phyloP scores from a whole-genome alignment of 2,888 invertebrate genomes.

The Chydorus sphaericus region DNA sequence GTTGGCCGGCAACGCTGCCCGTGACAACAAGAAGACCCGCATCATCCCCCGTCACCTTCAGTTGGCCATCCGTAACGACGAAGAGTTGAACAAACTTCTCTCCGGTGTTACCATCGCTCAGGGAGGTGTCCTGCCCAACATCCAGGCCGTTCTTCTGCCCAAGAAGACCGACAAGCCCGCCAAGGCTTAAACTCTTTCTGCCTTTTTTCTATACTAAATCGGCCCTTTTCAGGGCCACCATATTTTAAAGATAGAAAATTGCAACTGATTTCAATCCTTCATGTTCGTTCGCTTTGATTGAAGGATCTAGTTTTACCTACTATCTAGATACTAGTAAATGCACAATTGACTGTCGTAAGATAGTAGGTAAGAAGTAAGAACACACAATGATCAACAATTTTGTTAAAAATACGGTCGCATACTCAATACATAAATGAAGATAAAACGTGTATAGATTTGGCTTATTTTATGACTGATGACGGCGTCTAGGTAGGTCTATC shows the following conservation, averaged over 20 bases:
- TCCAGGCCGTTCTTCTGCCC: conserved; percentile 34
- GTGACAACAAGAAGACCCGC: conserved; percentile 33
- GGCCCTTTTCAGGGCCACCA: not conserved
- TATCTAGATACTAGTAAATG: too few species aligned
- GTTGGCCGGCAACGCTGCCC: conserved; percentile 33
- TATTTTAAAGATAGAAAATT: not conserved
- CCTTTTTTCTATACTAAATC: not conserved
- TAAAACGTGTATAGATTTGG: too few species aligned
- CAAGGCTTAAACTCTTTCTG: not conserved
- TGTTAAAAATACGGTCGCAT: too few species aligned
- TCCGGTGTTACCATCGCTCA: conserved; percentile 38
- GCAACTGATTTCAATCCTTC: too few species aligned
- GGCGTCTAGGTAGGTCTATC: too few species aligned
- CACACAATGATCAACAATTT: too few species aligned
- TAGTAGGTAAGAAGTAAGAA: too few species aligned
- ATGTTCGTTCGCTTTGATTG: too few species aligned
- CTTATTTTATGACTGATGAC: too few species aligned
- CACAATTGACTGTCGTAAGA: too few species aligned
- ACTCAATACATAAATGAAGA: too few species aligned
- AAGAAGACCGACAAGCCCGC: conserved; percentile 27
- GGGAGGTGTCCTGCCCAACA: conserved; percentile 38
- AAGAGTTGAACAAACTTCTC: conserved; percentile 33
- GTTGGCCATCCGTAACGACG: conserved; percentile 33
- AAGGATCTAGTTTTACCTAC: too few species aligned
- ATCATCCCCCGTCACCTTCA: conserved; percentile 33